A percentile compares a stretch with the other conserved stretches of the same genome.
phyloP scores from a whole-genome alignment of 2,113 vertebrate species.

The Pachycephala philippinensis region DNA sequence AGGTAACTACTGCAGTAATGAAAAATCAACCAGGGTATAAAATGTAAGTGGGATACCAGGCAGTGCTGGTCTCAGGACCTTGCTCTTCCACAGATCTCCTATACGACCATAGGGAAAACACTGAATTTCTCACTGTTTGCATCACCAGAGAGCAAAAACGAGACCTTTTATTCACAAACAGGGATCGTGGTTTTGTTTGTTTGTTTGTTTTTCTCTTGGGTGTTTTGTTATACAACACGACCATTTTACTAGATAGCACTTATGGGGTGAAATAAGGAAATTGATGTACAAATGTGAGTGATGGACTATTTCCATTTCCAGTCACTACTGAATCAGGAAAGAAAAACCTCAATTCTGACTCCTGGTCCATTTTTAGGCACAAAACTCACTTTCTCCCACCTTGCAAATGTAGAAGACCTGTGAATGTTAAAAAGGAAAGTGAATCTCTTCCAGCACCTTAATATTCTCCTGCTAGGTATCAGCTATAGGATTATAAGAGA shows the following conservation, averaged over 20 bases:
- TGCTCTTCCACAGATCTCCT: not conserved
- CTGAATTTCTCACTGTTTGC: not conserved
- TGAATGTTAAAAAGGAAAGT: not conserved
- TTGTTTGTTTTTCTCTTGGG: fast-evolving
- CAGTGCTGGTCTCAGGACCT: not conserved
- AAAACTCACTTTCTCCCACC: not conserved
- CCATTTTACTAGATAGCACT: not conserved
- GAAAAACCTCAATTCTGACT: not conserved
- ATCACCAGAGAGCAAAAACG: fast-evolving
- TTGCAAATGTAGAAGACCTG: not conserved
- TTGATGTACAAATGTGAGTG: not conserved
- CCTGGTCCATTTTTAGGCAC: not conserved
- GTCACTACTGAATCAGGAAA: not conserved
- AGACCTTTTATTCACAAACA: not conserved
- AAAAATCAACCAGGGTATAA: constrained; percentile 47
- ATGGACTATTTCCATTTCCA: not conserved
- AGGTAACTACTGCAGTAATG: constrained; percentile 51
- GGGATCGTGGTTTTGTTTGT: not conserved
- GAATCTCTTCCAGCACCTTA: not conserved
- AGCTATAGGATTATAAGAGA: constrained; percentile 13
- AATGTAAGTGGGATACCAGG: not conserved
- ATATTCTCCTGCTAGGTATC: constrained; percentile 12
- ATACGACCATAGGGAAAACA: not conserved
- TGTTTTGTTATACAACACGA: not conserved
- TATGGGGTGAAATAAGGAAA: not conserved